These are phyloP conservation scores for Protomyctophum bolini DNA, from an alignment of 2,113 vertebrate species.

Conservation along the genomic window DNA sequence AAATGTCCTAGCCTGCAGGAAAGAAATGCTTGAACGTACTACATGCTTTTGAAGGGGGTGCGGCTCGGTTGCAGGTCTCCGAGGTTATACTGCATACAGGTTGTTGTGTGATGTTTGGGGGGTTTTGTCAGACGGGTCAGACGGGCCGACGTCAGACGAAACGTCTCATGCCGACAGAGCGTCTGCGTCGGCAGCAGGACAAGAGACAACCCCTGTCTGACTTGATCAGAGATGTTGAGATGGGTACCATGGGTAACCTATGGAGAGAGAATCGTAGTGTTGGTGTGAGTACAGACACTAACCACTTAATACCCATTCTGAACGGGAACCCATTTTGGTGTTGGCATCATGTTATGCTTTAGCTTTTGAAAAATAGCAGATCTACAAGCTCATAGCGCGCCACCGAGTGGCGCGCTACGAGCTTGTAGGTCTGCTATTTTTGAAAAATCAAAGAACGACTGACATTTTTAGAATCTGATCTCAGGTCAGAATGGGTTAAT, in stretches of 20 bases:
- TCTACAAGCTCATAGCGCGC: too few relatives aligned
- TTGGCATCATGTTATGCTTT: too few relatives aligned
- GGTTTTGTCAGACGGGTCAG: background rate
- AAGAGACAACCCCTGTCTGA: constrained; percentile 69
- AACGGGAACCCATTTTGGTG: too few relatives aligned
- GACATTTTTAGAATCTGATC: too few relatives aligned
- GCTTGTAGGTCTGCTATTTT: too few relatives aligned
- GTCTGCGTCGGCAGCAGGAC: constrained; percentile 66
- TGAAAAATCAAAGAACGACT: too few relatives aligned
- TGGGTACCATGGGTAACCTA: constrained; percentile 69
- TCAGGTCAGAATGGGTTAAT: too few relatives aligned
- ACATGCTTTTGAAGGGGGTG: background rate
- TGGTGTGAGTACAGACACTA: constrained; percentile 18
- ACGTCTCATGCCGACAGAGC: constrained; percentile 65
- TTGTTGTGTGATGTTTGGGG: background rate
- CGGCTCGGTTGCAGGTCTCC: background rate
- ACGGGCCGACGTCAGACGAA: constrained; percentile 57
- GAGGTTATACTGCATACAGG: background rate
- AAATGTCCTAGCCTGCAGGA: constrained; percentile 1
- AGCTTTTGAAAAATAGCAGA: too few relatives aligned
- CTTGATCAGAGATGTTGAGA: constrained; percentile 51
- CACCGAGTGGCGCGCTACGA: too few relatives aligned
- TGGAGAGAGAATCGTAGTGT: constrained; percentile 7
- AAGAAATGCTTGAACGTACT: background rate
- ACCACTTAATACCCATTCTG: too few relatives aligned